A percentile compares a stretch with the other conserved stretches of the same genome.
phyloP scores from a whole-genome alignment of 2,888 invertebrate genomes.

The Drosophila rellima region DNA sequence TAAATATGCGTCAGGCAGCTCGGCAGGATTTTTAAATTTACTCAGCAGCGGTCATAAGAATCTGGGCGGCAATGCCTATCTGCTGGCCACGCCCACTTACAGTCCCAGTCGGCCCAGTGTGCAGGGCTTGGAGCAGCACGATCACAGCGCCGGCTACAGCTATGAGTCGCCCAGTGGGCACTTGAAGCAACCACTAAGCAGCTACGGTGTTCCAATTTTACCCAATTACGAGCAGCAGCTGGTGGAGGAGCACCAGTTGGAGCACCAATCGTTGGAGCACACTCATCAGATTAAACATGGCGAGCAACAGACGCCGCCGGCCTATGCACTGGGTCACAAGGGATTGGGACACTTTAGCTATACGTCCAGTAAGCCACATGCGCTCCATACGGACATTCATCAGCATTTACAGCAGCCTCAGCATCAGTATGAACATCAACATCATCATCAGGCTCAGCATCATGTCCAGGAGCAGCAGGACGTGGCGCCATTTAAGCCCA shows the following conservation, averaged over 20 bases:
- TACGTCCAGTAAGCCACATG: conserved; percentile 81
- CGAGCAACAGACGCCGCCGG: conserved; percentile 66
- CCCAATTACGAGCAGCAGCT: conserved; percentile 55
- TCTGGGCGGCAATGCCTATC: conserved; percentile 46
- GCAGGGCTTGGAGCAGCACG: conserved; percentile 45
- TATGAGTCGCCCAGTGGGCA: conserved; percentile 54
- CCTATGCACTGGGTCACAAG: conserved; percentile 84
- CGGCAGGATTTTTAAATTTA: conserved; percentile 29
- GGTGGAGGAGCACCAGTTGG: conserved; percentile 11
- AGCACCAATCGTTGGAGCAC: conserved; percentile 13
- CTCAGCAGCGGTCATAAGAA: conserved; percentile 52
- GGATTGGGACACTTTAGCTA: conserved; percentile 83
- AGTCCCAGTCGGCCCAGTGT: conserved; percentile 30
- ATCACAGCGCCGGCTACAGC: conserved; percentile 50
- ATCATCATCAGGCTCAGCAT: conserved; percentile 28
- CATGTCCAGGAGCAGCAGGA: conserved; percentile 39
- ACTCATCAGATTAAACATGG: conserved; percentile 32
- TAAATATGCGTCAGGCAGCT: not conserved
- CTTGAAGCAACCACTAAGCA: conserved; percentile 59
- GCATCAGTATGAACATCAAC: conserved; percentile 34
- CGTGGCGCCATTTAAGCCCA: conserved; percentile 84
- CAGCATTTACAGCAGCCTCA: conserved; percentile 27
- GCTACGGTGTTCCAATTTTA: conserved; percentile 65
- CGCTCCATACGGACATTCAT: conserved; percentile 74
- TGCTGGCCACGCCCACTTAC: conserved; percentile 47